These are phyloP conservation scores for Carassius auratus DNA, from an alignment of 2,113 vertebrate genomes.

Conservation along the genomic window DNA sequence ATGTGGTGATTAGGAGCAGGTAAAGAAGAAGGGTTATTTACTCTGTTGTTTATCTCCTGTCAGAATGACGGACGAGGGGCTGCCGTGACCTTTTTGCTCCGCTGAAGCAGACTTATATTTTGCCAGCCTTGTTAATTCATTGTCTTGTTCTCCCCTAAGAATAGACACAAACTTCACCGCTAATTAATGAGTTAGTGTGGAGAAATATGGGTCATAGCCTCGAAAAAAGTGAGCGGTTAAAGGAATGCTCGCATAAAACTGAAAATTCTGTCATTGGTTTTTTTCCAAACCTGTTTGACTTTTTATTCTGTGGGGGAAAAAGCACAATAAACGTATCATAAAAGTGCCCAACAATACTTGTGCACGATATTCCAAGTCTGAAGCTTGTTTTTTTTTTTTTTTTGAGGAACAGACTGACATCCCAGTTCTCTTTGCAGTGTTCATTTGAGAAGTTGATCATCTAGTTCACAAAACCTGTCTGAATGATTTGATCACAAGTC, in stretches of 20 bases:
- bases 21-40: constrained; percentile 5
- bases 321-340: background rate
- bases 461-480: background rate
- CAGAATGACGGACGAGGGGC: constrained; percentile 4
- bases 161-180: background rate
- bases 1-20: constrained; percentile 1
- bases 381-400: background rate
- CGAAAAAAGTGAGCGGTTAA: constrained; percentile 9
- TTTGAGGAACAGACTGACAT: background rate
- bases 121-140: constrained; percentile 17
- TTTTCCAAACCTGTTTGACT: background rate
- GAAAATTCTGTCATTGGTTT: background rate
- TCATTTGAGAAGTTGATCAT: too few species aligned
- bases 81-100: background rate
- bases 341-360: too few species aligned
- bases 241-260: background rate
- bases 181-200: constrained; percentile 29
- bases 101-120: background rate
- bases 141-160: constrained; percentile 1
- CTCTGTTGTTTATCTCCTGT: constrained; percentile 34
- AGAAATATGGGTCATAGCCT: constrained; percentile 26
- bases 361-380: background rate
- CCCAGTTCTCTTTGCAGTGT: too few species aligned
- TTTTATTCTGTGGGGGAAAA: background rate
- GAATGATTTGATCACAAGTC: background rate